Evolutionary conservation across 2,113 vertebrate genomes (phyloP).

Genomic region (Embiotoca jacksoni): DNA sequence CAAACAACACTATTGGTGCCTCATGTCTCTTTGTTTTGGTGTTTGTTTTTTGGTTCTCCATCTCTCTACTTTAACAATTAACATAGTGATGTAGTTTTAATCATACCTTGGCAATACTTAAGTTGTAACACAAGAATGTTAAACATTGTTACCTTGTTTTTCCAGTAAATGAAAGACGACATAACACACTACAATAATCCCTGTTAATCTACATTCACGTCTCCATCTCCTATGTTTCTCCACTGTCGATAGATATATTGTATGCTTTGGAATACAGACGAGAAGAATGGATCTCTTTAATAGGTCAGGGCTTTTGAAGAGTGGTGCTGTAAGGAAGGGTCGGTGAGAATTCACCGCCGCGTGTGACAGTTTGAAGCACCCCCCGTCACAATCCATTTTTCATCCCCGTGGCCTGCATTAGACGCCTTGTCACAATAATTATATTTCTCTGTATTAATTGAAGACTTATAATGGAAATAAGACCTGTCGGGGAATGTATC

Average conservation of each 20-base stretch:
- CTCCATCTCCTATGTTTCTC: background rate
- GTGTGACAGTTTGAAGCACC: slow-evolving; percentile 75
- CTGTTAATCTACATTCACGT: background rate
- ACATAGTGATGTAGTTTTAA: background rate
- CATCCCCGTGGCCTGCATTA: slow-evolving; percentile 64
- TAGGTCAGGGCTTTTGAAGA: slow-evolving; percentile 37
- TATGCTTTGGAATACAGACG: slow-evolving; percentile 8
- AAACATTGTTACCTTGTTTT: background rate
- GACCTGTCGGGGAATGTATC: slow-evolving; percentile 80
- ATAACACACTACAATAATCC: background rate
- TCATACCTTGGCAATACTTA: background rate
- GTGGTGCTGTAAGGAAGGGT: slow-evolving; percentile 40
- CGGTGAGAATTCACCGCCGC: slow-evolving; percentile 43
- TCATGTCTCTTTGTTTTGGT: slow-evolving; percentile 20
- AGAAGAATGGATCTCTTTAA: slow-evolving; percentile 20
- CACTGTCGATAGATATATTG: background rate
- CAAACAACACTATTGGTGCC: background rate
- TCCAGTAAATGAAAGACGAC: background rate
- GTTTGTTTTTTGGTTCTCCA: slow-evolving; percentile 7
- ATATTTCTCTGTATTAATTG: slow-evolving; percentile 83
- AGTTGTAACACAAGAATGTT: background rate
- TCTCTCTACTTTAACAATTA: background rate
- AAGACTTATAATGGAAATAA: slow-evolving; percentile 81
- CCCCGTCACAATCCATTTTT: slow-evolving; percentile 74
- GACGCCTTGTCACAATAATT: slow-evolving; percentile 83